A percentile compares a stretch with the other conserved stretches of the same genome.
Evolutionary conservation across 2,113 vertebrate species (phyloP).

Genomic region (Lynx canadensis): DNA sequence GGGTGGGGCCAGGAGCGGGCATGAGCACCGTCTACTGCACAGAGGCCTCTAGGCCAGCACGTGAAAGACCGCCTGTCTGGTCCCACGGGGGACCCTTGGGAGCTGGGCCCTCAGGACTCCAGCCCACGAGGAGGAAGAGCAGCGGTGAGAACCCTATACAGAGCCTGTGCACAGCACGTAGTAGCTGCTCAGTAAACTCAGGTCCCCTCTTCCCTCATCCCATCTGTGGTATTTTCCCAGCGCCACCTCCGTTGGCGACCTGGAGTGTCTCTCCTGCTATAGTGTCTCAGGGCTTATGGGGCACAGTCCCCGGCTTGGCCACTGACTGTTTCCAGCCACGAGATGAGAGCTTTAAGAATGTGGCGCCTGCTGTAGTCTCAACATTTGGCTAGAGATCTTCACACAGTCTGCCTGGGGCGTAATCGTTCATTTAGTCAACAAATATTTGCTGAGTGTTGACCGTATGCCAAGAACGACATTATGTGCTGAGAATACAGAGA

Average conservation of each 20-base stretch:
- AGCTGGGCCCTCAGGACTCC: background rate
- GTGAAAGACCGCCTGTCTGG: background rate
- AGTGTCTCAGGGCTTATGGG: rapidly evolving
- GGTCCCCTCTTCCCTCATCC: background rate
- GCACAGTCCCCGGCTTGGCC: rapidly evolving
- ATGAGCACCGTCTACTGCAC: background rate
- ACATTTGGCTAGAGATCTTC: background rate
- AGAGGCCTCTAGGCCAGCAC: background rate
- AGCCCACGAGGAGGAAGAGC: background rate
- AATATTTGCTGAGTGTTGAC: background rate
- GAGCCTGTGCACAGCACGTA: no score
- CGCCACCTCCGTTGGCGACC: rapidly evolving
- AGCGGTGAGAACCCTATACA: background rate
- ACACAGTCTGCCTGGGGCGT: background rate
- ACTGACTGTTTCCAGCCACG: background rate
- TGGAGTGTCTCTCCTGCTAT: background rate
- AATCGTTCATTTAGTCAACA: rapidly evolving
- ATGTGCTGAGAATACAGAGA: background rate
- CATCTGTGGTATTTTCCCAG: rapidly evolving
- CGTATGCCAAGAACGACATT: rapidly evolving
- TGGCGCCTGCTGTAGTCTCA: background rate
- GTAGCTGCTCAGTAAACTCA: rapidly evolving
- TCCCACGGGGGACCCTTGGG: background rate
- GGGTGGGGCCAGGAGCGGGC: background rate
- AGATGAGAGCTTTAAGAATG: background rate